A percentile compares a stretch with the other conserved stretches of the same genome.
Conservation (phyloP, 1,140 invertebrate genomes). For the Tetraneura akinire region DNA sequence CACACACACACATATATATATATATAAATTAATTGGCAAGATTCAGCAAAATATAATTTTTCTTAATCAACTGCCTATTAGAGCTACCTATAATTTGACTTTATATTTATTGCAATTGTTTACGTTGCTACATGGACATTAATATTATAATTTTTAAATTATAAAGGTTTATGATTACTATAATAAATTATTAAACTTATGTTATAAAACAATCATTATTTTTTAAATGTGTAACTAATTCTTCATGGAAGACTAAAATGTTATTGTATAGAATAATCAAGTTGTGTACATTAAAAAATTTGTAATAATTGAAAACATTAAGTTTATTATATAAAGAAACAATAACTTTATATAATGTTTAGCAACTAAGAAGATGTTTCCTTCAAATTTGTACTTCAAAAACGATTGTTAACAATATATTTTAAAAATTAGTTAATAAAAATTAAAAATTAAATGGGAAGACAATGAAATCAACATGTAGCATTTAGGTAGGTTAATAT, state of each 20-base stretch:
- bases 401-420: constrained; percentile 28
- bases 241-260: constrained; percentile 43
- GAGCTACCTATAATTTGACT: constrained; percentile 1
- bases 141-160: background rate
- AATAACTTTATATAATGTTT: background rate
- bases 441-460: constrained; percentile 31
- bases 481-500: constrained; percentile 35
- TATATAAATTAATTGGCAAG: constrained; percentile 23
- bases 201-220: background rate
- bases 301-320: constrained; percentile 9
- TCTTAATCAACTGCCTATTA: constrained; percentile 26
- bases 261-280: constrained; percentile 34
- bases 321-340: background rate
- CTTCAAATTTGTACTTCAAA: constrained; percentile 38
- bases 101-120: constrained; percentile 15
- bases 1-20: too few relatives aligned
- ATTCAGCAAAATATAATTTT: constrained; percentile 13
- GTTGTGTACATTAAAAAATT: constrained; percentile 19
- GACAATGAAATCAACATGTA: constrained; percentile 37
- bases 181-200: background rate
- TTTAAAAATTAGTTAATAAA: constrained; percentile 5
- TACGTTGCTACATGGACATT: background rate
- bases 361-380: constrained; percentile 15
- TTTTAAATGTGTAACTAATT: background rate
- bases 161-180: constrained; percentile 9